Base-by-base conservation (phyloP, 2,113 vertebrate species). In the Nyctibius bracteatus region DNA sequence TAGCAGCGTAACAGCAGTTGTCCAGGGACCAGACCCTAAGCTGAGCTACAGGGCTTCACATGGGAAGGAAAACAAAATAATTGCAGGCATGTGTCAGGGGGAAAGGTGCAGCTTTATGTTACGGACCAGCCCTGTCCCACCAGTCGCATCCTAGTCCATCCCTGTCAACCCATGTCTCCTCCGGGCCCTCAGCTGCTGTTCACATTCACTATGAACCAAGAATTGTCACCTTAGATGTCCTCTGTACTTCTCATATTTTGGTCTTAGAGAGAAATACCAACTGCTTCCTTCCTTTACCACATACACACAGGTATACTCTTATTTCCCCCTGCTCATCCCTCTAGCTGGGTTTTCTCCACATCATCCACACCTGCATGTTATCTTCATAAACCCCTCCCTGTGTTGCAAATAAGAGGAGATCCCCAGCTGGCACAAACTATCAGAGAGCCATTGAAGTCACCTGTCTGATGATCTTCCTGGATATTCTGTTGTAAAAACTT, bases 91-190 rank as follows among this genome's bases (percentile, higher is more conserved):
- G 0, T 16, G 4, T 1, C 4, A 6, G 47, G 12, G 20, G 16
- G 10, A 15, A 81, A 70, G 21, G 28, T 35, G 12, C 54, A 84
- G 54, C 19, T 73, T 39, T 19, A 5, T 1, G 0, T 70, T 23
- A 47, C 2, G 0, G 14, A 41, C 28, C 68, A 81, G 31, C 65
- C 23, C 16, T 5, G 8, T 16, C 62, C 72, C 80, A 37, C 52
- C 47, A 5, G 67, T 6, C 3, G 0, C 37, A 39, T 63, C 52
- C 39, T 4, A 18, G 20, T 9, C 37, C 41, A 13, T 54, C 65
- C 18, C 1, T 9, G 2, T 7, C 86, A 55, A 1, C 43, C 9
- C 1, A 0, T 3, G 5, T 27, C 30, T 63, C 10, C 61, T 54
- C 51, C 17, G 9, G 30, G 22, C 44, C 18, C 51, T 18, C 70